Percentiles rank a stretch among this genome's conserved stretches.
Evolutionary conservation across 2,113 vertebrate species (phyloP).

Genomic region (Axis porcinus): DNA sequence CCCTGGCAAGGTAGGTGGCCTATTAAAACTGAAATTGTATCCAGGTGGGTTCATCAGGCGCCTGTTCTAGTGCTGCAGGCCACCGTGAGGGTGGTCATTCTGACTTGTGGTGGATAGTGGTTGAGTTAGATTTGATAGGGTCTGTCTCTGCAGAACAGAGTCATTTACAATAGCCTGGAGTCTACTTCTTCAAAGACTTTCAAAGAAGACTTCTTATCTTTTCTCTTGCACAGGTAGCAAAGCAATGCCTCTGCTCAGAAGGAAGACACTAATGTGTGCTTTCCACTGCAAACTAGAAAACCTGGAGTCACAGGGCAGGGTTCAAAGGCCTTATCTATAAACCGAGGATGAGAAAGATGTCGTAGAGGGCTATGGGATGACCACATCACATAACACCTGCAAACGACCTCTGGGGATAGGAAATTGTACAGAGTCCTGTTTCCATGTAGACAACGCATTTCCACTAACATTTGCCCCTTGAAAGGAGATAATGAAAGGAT

Average conservation of each 20-base stretch:
- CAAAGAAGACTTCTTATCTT: background rate
- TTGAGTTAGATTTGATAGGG: background rate
- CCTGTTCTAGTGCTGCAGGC: background rate
- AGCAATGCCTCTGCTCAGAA: background rate
- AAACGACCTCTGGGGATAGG: background rate
- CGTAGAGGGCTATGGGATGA: background rate
- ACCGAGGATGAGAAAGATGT: background rate
- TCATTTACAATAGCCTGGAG: background rate
- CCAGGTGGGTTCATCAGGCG: background rate
- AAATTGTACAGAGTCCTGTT: background rate
- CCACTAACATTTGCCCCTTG: background rate
- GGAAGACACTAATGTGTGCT: background rate
- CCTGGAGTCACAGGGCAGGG: background rate
- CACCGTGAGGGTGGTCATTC: background rate
- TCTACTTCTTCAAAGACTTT: background rate
- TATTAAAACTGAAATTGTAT: slow-evolving; percentile 21
- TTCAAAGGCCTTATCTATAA: background rate
- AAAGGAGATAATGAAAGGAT: background rate
- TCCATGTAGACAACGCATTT: background rate
- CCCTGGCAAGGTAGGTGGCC: background rate
- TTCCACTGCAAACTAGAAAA: background rate
- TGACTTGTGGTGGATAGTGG: background rate
- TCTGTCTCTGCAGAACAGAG: background rate
- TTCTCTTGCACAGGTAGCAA: background rate
- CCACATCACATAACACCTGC: background rate